Evolutionary conservation across 2,888 invertebrate genomes (phyloP), one percentile per base, ranked within the genome.

Genomic region (Harmothoe impar): DNA sequence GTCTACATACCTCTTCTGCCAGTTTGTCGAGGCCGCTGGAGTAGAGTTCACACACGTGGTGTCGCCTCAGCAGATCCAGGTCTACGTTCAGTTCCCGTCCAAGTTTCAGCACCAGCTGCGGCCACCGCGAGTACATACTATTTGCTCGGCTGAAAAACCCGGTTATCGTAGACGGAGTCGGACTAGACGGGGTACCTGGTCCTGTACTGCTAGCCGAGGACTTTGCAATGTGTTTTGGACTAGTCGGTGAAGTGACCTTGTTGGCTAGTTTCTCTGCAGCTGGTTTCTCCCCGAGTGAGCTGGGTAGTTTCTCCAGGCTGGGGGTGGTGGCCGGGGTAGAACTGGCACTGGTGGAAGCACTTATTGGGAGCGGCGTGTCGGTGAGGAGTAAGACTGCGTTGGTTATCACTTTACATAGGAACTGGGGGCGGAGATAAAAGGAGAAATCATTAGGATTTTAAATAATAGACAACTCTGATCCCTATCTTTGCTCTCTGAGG

Each of bases 51-150:
- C 96, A 96, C 91, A 98, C 97, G 96, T 98, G 98, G 95, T 98
- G 97, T 89, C 98, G 97, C 92, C 97, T 97, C 77, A 99, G 96
- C 85, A 97, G 97, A 94, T 98, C 98, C 25, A 96, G 96, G 92
- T 98, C 97, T 89, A 98, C 96, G 92, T 97, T 97, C 98, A 98
- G 98, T 89, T 97, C 97, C 43, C 97, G 97, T 0, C 98, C 97
- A 89, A 98, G 95, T 17, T 97, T 96, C 78, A 97, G 96, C 90
- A 98, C 97, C 93, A 97, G 97, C 90, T 97, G 96, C 96, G 98
- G 97, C 98, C 98, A 98, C 31, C 88, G 85, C 17, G 72, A 20
- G 91, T 91, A 92, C 72, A 54, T 54, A 51, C 90, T 84, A 23
- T 56, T 43, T 15, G 68, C 90, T 23, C 84, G n/a, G 35, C 20